These are phyloP conservation scores for Silurus glanis DNA, from an alignment of 2,113 vertebrate genomes.

Conservation along the genomic window DNA sequence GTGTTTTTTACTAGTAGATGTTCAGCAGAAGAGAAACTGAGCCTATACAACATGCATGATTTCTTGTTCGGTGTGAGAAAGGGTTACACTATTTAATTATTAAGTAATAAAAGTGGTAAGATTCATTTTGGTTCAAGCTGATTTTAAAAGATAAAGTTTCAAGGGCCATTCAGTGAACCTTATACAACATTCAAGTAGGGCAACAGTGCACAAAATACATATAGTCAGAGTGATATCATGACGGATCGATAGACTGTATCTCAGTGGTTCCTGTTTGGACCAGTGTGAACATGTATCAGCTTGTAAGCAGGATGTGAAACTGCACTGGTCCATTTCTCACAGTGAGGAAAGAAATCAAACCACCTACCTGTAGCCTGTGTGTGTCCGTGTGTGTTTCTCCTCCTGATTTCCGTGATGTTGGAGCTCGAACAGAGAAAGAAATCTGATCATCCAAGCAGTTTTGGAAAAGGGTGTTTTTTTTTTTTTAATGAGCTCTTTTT, in stretches of 20 bases:
- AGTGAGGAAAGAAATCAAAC: background rate
- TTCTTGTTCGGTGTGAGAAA: no score
- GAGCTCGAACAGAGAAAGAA: background rate
- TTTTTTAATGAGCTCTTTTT: background rate
- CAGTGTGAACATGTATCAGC: background rate
- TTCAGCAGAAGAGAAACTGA: background rate
- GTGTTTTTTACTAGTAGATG: background rate
- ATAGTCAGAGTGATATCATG: background rate
- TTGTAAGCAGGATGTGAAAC: background rate
- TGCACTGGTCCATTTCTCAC: background rate
- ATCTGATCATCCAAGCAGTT: background rate
- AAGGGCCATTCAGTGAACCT: background rate
- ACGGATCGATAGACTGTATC: background rate
- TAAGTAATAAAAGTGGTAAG: no score
- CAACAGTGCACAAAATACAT: background rate
- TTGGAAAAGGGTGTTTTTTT: background rate
- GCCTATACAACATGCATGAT: background rate
- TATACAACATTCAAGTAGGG: background rate
- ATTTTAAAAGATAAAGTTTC: no score
- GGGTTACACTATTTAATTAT: no score
- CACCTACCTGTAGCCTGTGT: conserved; percentile 1
- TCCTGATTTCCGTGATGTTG: background rate
- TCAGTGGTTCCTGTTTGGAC: background rate
- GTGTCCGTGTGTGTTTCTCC: background rate
- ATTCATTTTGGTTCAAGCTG: no score